Base-by-base conservation (phyloP, 2,113 vertebrate genomes). In the Ammodytes marinus region DNA sequence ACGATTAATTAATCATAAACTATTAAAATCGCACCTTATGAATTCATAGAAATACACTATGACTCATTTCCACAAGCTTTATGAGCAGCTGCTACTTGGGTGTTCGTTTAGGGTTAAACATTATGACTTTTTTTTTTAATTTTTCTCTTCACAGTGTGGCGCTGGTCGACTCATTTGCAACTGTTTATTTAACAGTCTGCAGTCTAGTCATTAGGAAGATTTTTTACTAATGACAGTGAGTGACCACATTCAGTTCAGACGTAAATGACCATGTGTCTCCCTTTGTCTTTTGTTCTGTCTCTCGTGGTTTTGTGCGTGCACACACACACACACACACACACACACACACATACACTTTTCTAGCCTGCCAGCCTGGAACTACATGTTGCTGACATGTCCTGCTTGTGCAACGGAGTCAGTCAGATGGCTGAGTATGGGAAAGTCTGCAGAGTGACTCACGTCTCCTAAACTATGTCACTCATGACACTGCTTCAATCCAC, bases 371-470 rank as follows among this genome's bases (percentile, higher is more conserved):
- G 66, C 64, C 54, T 19, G 71, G 53, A 46, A 53, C 42, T 47
- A 77, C 27, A 27, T 76, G 63, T 74, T 65, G 72, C 65, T 75
- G 71, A 80, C 64, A 71, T 74, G 11, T 63, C 35, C 50, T 78
- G 13, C 72, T 74, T n/a, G 42, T 54, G 55, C 14, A 52, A 42
- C 58, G 45, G 37, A 86, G 65, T 67, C 64, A 27, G 78, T 86
- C 79, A 40, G 43, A 80, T 55, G 42, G 49, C 61, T 73, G 53
- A 65, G 66, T 50, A 45, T 72, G 71, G 81, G 69, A 83, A 66
- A 80, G 78, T 85, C 80, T 80, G 19, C 77, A 82, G 54, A 54
- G 60, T 93, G 91, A 92, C 57, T 92, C 88, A 88, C 5, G 80
- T 74, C 78, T 89, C 74, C 69, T 53, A 50, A 66, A 78, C 83